phyloP scores from a whole-genome alignment of 2,797 vertebrate genomes.

The Coregonus suidteri region DNA sequence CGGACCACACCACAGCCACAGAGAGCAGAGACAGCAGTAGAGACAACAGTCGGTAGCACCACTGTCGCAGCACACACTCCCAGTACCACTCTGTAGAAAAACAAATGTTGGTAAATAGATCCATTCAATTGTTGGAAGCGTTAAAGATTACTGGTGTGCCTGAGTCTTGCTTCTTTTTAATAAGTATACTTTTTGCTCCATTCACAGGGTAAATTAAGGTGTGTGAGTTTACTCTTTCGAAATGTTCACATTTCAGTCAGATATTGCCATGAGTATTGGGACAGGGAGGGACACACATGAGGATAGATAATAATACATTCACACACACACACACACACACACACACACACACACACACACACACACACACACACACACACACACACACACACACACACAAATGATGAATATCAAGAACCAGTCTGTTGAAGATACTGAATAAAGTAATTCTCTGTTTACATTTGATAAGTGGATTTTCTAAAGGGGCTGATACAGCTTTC shows the following conservation, averaged over 20 bases:
- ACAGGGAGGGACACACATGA: neutral
- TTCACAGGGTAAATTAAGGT: no score
- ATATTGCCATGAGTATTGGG: no score
- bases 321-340: neutral
- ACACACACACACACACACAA: neutral
- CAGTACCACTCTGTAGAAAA: conserved; percentile 90
- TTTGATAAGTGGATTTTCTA: neutral
- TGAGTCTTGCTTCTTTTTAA: no score
- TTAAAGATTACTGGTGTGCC: no score
- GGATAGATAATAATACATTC: conserved; percentile 1
- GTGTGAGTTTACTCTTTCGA: no score
- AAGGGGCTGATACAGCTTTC: neutral
- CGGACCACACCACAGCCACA: conserved; percentile 91
- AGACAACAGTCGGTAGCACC: conserved; percentile 84
- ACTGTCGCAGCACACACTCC: conserved; percentile 87
- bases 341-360: neutral
- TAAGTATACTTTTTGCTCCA: no score
- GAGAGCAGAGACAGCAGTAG: conserved; percentile 84
- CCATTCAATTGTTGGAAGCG: no score
- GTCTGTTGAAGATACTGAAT: no score
- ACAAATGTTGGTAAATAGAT: neutral
- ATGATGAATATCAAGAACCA: no score
- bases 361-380: neutral
- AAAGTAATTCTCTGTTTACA: no score
- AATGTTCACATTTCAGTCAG: no score